Evolutionary conservation across 1,140 invertebrate species (phyloP).

Genomic region (Zaprionus africanus): DNA sequence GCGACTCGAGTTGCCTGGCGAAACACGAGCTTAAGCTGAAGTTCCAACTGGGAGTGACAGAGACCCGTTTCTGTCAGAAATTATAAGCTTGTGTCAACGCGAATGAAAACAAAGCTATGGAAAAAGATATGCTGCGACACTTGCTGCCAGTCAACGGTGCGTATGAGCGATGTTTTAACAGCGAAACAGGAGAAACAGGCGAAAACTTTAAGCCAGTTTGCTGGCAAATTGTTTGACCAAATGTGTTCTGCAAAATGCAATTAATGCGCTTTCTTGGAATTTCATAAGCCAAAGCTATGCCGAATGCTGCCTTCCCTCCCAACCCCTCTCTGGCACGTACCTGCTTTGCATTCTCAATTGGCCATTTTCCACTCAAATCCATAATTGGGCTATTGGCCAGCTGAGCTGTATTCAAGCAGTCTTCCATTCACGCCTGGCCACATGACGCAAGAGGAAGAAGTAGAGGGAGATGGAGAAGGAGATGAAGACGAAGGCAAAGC

Average conservation of each 20-base stretch:
- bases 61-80: slow-evolving; percentile 19
- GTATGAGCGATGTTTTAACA: background rate
- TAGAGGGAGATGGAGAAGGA: background rate
- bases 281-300: slow-evolving; percentile 11
- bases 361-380: slow-evolving; percentile 19
- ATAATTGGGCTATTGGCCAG: slow-evolving; percentile 29
- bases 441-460: background rate
- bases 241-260: slow-evolving; percentile 8
- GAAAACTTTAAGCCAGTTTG: background rate
- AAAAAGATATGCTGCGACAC: background rate
- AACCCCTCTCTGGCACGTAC: background rate
- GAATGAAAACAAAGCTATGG: slow-evolving; percentile 5
- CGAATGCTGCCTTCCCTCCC: background rate
- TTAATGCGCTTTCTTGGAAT: slow-evolving; percentile 26
- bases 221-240: background rate
- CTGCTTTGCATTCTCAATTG: slow-evolving; percentile 17
- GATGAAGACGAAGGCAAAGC: background rate
- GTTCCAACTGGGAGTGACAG: slow-evolving; percentile 12
- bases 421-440: background rate
- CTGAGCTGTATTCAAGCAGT: slow-evolving; percentile 14
- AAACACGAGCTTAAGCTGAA: background rate
- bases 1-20: background rate
- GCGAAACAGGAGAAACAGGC: background rate
- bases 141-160: slow-evolving; percentile 18
- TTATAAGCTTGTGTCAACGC: slow-evolving; percentile 28